phyloP scores from a whole-genome alignment of 1,140 invertebrate genomes.

The Onthophagus taurus region DNA sequence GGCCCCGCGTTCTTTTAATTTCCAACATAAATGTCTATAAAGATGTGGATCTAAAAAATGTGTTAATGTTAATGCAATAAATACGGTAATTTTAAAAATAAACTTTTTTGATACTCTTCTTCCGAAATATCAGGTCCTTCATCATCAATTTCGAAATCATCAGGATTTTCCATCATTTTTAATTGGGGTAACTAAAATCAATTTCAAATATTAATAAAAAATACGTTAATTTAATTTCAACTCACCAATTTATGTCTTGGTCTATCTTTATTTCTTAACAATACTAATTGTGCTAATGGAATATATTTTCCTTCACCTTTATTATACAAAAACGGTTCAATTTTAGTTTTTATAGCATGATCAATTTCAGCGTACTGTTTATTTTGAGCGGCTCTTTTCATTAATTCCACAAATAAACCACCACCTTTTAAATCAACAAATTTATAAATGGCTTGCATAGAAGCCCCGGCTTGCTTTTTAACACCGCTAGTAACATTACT shows the following conservation, averaged over 20 bases:
- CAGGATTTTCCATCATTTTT: slow-evolving; percentile 67
- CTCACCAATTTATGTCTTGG: slow-evolving; percentile 66
- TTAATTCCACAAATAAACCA: slow-evolving; percentile 84
- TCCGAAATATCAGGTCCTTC: slow-evolving; percentile 50
- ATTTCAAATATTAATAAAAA: background rate
- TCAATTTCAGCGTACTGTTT: slow-evolving; percentile 84
- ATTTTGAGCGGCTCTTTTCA: slow-evolving; percentile 82
- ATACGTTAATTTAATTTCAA: slow-evolving; percentile 4
- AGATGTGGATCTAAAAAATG: slow-evolving; percentile 28
- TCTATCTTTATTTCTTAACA: slow-evolving; percentile 79
- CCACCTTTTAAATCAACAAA: slow-evolving; percentile 83
- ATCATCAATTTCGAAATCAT: slow-evolving; percentile 71
- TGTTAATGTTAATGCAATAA: background rate
- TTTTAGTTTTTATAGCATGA: slow-evolving; percentile 78
- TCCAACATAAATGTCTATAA: slow-evolving; percentile 87
- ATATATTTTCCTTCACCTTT: slow-evolving; percentile 82
- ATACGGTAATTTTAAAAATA: background rate
- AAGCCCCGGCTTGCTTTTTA: slow-evolving; percentile 82
- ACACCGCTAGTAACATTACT: slow-evolving; percentile 86
- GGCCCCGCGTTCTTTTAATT: slow-evolving; percentile 82
- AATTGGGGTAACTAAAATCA: slow-evolving; percentile 54
- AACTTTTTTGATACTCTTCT: slow-evolving; percentile 37
- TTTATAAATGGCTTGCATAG: slow-evolving; percentile 71
- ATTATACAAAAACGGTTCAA: slow-evolving; percentile 89
- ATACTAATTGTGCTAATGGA: slow-evolving; percentile 76